Evolutionary conservation across 2,113 vertebrate species (phyloP).

Genomic region (Cervus canadensis): DNA sequence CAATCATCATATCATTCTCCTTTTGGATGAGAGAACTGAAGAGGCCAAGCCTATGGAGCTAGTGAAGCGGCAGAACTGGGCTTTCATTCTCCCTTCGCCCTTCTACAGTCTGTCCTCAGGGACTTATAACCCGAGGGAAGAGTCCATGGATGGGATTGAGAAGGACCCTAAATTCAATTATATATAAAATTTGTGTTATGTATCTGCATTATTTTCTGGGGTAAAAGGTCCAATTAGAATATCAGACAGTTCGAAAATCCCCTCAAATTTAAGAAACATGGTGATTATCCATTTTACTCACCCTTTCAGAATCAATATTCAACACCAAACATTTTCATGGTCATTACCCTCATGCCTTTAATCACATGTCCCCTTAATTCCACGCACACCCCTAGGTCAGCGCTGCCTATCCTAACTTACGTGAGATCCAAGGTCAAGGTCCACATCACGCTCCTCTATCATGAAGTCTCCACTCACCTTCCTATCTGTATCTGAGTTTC

Average conservation of each 20-base stretch:
- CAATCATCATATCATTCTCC: background rate
- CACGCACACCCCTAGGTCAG: background rate
- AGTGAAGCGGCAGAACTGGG: background rate
- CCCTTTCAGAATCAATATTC: background rate
- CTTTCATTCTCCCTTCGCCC: background rate
- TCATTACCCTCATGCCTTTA: background rate
- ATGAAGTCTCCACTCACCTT: background rate
- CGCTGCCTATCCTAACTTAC: background rate
- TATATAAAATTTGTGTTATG: background rate
- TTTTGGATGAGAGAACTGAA: background rate
- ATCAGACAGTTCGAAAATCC: background rate
- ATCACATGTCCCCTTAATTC: background rate
- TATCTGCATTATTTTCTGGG: background rate
- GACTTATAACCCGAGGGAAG: background rate
- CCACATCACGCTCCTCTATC: background rate
- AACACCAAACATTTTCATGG: background rate
- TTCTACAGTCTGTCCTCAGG: background rate
- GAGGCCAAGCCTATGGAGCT: background rate
- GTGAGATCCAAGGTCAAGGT: background rate
- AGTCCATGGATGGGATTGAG: background rate
- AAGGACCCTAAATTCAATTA: background rate
- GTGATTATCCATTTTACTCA: background rate
- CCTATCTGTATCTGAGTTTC: background rate
- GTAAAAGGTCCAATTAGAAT: background rate
- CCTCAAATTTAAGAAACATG: background rate